These are phyloP conservation scores for Plemyria rubiginata DNA, from an alignment of 2,888 invertebrate species.

Conservation along the genomic window DNA sequence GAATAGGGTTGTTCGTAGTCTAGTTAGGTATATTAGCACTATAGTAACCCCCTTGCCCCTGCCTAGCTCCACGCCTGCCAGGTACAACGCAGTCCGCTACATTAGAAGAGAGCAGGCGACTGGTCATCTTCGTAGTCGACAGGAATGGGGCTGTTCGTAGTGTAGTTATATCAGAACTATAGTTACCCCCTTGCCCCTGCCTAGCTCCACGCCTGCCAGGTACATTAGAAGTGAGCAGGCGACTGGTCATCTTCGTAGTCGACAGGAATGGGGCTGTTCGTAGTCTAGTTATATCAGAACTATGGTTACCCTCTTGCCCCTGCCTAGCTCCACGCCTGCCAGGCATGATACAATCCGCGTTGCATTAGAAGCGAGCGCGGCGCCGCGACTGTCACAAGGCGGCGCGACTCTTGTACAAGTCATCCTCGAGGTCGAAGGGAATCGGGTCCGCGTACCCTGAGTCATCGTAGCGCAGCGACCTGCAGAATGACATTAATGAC, in stretches of 20 bases:
- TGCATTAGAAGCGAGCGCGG: slow-evolving; percentile 71
- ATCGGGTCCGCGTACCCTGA: slow-evolving; percentile 88
- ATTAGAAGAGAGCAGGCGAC: slow-evolving; percentile 75
- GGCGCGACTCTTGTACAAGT: slow-evolving; percentile 87
- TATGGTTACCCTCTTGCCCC: not conserved
- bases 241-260: slow-evolving; percentile 89
- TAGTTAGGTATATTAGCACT: not conserved
- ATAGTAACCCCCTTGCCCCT: not conserved
- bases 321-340: slow-evolving; percentile 11
- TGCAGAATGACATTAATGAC: slow-evolving; percentile 42
- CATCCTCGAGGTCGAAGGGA: slow-evolving; percentile 88
- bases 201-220: slow-evolving; percentile 9
- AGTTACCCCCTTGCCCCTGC: not conserved
- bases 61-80: slow-evolving; percentile 12
- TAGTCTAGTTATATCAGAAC: slow-evolving; percentile 72
- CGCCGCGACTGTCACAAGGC: slow-evolving; percentile 82
- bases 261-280: slow-evolving; percentile 83
- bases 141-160: slow-evolving; percentile 70
- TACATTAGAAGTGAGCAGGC: slow-evolving; percentile 54
- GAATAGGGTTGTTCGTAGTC: slow-evolving; percentile 86
- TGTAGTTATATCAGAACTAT: not conserved
- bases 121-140: too few species aligned
- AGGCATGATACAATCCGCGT: slow-evolving; percentile 18
- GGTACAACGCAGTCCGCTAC: slow-evolving; percentile 18
- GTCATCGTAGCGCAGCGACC: slow-evolving; percentile 88